Conservation (phyloP, 2,113 vertebrate species). For the Montifringilla adamsi region DNA sequence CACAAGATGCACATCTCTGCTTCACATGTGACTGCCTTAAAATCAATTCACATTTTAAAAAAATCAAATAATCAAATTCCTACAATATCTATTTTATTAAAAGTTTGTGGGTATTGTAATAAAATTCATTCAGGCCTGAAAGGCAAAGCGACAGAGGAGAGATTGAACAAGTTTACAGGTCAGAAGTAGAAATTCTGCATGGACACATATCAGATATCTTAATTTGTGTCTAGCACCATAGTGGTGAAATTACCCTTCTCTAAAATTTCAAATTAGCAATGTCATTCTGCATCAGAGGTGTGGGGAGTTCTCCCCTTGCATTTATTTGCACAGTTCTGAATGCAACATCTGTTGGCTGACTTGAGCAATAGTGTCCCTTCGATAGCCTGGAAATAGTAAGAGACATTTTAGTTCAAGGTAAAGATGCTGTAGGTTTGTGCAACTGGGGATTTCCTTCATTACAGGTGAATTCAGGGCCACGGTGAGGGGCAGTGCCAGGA, state of each 20-base stretch:
- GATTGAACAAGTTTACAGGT: neutral
- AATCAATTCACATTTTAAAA: neutral
- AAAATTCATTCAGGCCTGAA: neutral
- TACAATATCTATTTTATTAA: neutral
- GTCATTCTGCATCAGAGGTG: neutral
- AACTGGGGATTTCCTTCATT: neutral
- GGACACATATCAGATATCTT: neutral
- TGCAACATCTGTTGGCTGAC: neutral
- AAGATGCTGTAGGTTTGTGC: neutral
- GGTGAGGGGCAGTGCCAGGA: neutral
- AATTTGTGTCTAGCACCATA: neutral
- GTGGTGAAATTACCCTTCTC: neutral
- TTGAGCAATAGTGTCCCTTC: neutral
- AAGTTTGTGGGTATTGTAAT: neutral
- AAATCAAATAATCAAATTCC: neutral
- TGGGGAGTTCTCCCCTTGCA: neutral
- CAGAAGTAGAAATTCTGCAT: neutral
- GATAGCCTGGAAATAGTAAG: neutral
- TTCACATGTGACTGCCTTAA: neutral
- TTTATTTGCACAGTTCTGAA: neutral
- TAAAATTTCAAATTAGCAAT: neutral
- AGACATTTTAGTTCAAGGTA: neutral
- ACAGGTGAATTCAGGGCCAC: constrained; percentile 42
- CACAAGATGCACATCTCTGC: neutral
- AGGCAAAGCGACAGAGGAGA: neutral